phyloP scores from a whole-genome alignment of 2,888 invertebrate genomes.

The Spisula subtruncata region DNA sequence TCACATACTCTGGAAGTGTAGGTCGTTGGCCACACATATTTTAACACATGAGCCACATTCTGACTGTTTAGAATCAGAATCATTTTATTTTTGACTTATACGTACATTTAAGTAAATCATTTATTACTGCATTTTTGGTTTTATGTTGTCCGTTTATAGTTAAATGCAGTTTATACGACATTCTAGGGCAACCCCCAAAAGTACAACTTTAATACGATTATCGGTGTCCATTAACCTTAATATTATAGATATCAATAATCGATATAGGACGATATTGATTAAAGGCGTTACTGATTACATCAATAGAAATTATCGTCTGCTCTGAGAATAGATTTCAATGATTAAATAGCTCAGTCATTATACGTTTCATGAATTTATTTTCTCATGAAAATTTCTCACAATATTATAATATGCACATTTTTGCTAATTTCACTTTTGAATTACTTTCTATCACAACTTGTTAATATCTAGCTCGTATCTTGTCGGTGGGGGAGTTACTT shows the following conservation, averaged over 20 bases:
- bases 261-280: slow-evolving; percentile 26
- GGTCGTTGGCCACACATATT: too few relatives aligned
- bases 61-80: too few relatives aligned
- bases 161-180: too few relatives aligned
- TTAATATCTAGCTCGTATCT: not conserved
- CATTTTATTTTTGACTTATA: too few relatives aligned
- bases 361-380: not conserved
- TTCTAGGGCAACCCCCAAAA: too few relatives aligned
- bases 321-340: not conserved
- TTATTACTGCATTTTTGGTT: too few relatives aligned
- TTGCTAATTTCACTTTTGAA: slow-evolving; percentile 22
- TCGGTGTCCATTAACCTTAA: not conserved
- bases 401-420: not conserved
- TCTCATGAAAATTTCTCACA: not conserved
- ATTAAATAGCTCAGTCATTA: not conserved
- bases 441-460: not conserved
- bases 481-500: not conserved
- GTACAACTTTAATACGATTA: not conserved
- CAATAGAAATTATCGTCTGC: slow-evolving; percentile 31
- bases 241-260: slow-evolving; percentile 15
- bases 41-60: too few relatives aligned
- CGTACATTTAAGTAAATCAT: too few relatives aligned
- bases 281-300: slow-evolving; percentile 34
- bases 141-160: too few relatives aligned
- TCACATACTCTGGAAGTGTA: too few relatives aligned